Evolutionary conservation across 2,797 vertebrate species (phyloP), one percentile per base, ranked within the genome.

Genomic region (Paedocypris micromegethes): DNA sequence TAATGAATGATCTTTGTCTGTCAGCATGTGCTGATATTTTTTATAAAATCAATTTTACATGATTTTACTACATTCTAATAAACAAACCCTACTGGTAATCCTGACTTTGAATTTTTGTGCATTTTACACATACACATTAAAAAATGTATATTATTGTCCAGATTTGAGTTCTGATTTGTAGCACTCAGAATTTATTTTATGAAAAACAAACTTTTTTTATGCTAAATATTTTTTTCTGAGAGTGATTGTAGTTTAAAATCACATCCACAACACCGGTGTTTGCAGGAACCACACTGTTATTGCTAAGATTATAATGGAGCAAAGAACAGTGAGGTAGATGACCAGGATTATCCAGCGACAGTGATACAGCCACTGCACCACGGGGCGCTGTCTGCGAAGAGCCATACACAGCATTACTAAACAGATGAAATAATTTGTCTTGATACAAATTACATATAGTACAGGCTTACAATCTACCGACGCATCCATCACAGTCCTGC

Each of bases 321-420:
- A 64, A 7, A 89, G 78, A 64, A 81, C 73, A 1, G 80, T 56
- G 49, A 87, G 54, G 67, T 81, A 85, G 0, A 71, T 47, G 74
- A 68, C 80, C 64, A 82, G 8, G 1, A 85, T 72, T 44, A 70
- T 50, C 83, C 83, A 83, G 75, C 73, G 77, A 52, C 82, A 83
- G 58, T 62, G 73, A 9, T 75, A 53, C 75, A 83, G 42, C 85
- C 81, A 82, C 40, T 64, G 69, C 65, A 68, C 47, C 72, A 78
- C 73, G 55, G 77, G 82, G 48, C 49, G 77, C 2, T 68, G 79
- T 65, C 77, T 78, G 1, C 48, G 50, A 3, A 40, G 6, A 53
- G 38, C 42, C 4, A 47, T 45, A 63, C 6, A 72, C 4, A 57
- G 51, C 37, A 37, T 45, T 5, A 7, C 2, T 9, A 2, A 65